Base-by-base conservation (phyloP, 2,797 vertebrate genomes). In the Sarcophilus harrisii region DNA sequence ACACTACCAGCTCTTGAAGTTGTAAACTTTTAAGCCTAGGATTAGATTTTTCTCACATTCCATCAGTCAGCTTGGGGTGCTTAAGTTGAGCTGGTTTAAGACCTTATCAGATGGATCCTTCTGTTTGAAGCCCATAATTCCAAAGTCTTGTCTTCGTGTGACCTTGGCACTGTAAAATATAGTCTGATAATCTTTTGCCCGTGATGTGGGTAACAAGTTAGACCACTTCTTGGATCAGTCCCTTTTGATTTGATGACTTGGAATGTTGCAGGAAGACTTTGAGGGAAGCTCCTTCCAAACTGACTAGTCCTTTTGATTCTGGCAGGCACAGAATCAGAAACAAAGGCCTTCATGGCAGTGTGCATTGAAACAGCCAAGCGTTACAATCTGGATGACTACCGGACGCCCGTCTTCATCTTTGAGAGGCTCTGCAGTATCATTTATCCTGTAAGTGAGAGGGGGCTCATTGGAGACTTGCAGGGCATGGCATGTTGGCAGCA, bases 301-400 rank as follows among this genome's bases (percentile, higher is more conserved):
- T 97, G 57, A 92, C 93, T 95, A 87, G 97, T 90, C 95, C 58
- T 4, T 93, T 90, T 96, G 92, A 90, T 95, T 94, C 90, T 95
- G 96, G 58, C 96, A 99, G 99, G 99, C 97, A 99, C 99, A 0
- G 99, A 99, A 96, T 99, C 99, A 0, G 99, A 99, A 99, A 99
- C 99, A 54, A 99, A 99, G 98, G 99, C 99, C 0, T 99, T 99
- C 98, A 99, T 99, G 99, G 99, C 99, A 0, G 99, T 99, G 94
- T 99, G 99, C 98, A 99, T 99, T 0, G 99, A 99, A 98, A 99
- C 99, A 0, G 99, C 99, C n/a, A 99, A 99, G 97, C 99, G 99
- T 11, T 99, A 99, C 99, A 99, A 99, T 97, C 99, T 99, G 32
- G 99, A 99, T 24, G 99, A 99, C 98, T 99, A 99, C 98, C 98